Base-by-base conservation (phyloP, 2,888 invertebrate genomes). In the Neelides folsomi region DNA sequence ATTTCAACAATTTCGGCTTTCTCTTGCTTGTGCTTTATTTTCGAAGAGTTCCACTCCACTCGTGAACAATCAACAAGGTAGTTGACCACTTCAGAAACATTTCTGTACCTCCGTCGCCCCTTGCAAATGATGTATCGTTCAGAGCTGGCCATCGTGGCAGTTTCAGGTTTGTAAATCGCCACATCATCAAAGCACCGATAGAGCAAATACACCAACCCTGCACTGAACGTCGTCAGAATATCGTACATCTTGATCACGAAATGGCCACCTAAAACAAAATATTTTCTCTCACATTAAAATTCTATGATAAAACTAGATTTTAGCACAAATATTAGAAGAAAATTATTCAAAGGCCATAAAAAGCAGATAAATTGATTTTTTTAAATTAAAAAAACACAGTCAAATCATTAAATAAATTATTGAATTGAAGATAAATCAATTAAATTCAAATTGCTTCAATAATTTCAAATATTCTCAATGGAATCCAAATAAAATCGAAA, bases 221-320 rank as follows among this genome's bases (percentile, higher is more conserved):
- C 87, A 69, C 89, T 93, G 69, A 93, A 97, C 1, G 82, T 79
- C 0, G 97, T 95, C 70, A 95, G 95, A 12, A 92, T 68, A 70
- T 98, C 97, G 70, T 98, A 98, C 35, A 97, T 69, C 73, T 97
- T 97, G 54, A 92, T 90, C 1, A 97, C 86, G 73, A 97, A 98
- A 72, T 89, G 83, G 0, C 98, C 97, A 52, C 75, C 77, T 73
- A 66, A 57, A 63, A 60, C 39, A 46, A 46, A 34, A 40, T 37
- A n/a, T 10, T 36, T 8, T 8, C 10, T 6, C 42, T 38, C 35
- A 18, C n/a, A 19, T 27, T 9, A 15, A 6, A 27, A 36, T 37
- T 15, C 37, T 36, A 12, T 38, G 10, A 16, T 46, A n/a, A n/a
- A n/a, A n/a, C n/a, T n/a, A n/a, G n/a, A n/a, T n/a, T n/a, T n/a